Base-by-base conservation (phyloP, 2,888 invertebrate species). In the Cryptus armator region DNA sequence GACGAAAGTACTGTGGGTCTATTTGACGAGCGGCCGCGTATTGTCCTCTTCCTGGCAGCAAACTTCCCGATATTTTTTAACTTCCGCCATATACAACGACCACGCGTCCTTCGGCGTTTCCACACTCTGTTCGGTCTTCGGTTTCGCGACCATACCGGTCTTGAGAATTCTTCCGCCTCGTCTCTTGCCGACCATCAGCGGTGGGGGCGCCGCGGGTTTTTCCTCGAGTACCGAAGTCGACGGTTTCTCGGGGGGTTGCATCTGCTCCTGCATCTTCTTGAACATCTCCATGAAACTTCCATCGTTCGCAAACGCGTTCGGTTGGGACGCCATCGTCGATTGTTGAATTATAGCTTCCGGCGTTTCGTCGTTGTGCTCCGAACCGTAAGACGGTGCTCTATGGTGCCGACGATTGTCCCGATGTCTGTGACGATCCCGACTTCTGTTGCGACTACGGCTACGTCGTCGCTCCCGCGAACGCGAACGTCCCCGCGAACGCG, bases 61-160 rank as follows among this genome's bases (percentile, higher is more conserved):
- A 76, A 98, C 97, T 93, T 98, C 98, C 92, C 98, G 97, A 93
- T 98, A 99, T 92, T 97, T 97, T 92, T 98, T 97, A 19, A 99
- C 98, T 95, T 98, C 99, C 85, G 97, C 97, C 96, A 98, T 96
- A 92, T 99, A 99, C 37, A 98, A 95, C 0, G 98, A 97, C 98
- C 98, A 98, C 14, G 98, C 98, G 94, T 98, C 98, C 92, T 97
- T 97, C 0, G 97, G 96, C 24, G 95, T 94, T 88, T 96, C 96
- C 0, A 94, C 95, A 0, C 95, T 95, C 88, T 95, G 96, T 89
- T 96, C 96, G 29, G 95, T 95, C 92, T 97, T 97, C 67, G 96
- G 96, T 93, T 98, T 98, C 90, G 98, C 97, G 56, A 98, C 98
- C 93, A 98, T 95, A 56, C 98, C 98, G 67, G 98, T 98, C 94